Conservation (phyloP, 2,888 invertebrate species). For the Pegoplata infirma region DNA sequence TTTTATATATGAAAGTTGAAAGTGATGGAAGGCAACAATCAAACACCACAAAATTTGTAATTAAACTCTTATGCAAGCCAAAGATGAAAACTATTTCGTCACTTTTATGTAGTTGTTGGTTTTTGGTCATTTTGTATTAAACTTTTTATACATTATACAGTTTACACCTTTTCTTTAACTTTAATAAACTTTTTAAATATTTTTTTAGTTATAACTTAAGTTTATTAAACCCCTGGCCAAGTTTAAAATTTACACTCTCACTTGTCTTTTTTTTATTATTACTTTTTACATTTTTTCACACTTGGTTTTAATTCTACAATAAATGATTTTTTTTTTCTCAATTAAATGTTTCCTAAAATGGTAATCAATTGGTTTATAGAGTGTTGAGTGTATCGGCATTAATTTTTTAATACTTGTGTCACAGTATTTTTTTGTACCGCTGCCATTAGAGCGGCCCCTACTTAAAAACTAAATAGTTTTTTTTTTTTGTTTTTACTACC, state of each 20-base stretch:
- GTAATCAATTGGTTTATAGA: conserved; percentile 33
- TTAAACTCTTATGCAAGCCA: conserved; percentile 55
- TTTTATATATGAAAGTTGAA: too few relatives aligned
- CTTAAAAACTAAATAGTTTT: conserved; percentile 34
- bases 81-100: conserved; percentile 3
- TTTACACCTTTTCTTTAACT: neutral
- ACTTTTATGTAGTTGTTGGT: too few relatives aligned
- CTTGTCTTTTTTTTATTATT: neutral
- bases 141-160: neutral
- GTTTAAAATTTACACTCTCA: conserved; percentile 18
- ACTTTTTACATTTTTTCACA: conserved; percentile 21
- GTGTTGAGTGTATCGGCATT: conserved; percentile 39
- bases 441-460: conserved; percentile 35
- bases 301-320: conserved; percentile 26
- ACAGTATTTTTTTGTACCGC: conserved; percentile 28
- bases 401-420: conserved; percentile 34
- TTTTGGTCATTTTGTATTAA: neutral
- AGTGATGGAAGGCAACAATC: neutral
- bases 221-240: too few relatives aligned
- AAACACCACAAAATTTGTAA: conserved; percentile 17
- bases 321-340: conserved; percentile 28
- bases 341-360: conserved; percentile 51
- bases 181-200: neutral
- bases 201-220: too few relatives aligned
- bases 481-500: conserved; percentile 16